Base-by-base conservation (phyloP, 2,113 vertebrate species). In the Andinoacara biseriatus region DNA sequence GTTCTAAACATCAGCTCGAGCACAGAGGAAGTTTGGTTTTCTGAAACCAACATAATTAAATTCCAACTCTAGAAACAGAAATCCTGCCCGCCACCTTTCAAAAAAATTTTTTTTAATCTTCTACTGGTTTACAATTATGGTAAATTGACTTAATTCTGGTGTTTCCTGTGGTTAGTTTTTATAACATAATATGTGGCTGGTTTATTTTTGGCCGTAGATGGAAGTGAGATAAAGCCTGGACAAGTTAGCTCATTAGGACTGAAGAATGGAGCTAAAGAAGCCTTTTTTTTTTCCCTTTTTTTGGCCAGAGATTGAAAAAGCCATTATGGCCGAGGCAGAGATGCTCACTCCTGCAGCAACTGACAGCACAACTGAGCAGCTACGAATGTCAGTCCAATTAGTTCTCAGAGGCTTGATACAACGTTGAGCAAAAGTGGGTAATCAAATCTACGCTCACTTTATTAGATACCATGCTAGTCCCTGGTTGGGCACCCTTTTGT, bases 11-110 rank as follows among this genome's bases (percentile, higher is more conserved):
- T 91, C 89, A 78, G 63, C 86, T 85, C 57, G 5, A 89, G 87
- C 87, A 60, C 81, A 89, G 80, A 84, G 80, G 90, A 94, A 91
- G 87, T 92, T 94, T 92, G 90, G 90, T 90, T 92, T 94, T 88
- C 88, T 80, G 67, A 85, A 83, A 82, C 85, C 86, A 76, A 79
- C 84, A 52, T 93, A 92, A 93, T 92, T 92, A 92, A 91, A 92
- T 91, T 94, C 80, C 84, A 83, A 83, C 82, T 86, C 78, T 29
- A 90, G 72, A 82, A 76, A 89, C 35, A 7, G 62, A 87, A 86
- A 77, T 86, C 84, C 85, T 14, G 20, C 82, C 80, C 43, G 3
- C 46, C 75, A 24, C 76, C 67, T 82, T 56, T 2, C 26, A 60
- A 86, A 38, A 67, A 69, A 75, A 63, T 17, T 9, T 9, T 26